Evolutionary conservation across 2,797 vertebrate genomes (phyloP).

Genomic region (Coccyzus lansbergi): DNA sequence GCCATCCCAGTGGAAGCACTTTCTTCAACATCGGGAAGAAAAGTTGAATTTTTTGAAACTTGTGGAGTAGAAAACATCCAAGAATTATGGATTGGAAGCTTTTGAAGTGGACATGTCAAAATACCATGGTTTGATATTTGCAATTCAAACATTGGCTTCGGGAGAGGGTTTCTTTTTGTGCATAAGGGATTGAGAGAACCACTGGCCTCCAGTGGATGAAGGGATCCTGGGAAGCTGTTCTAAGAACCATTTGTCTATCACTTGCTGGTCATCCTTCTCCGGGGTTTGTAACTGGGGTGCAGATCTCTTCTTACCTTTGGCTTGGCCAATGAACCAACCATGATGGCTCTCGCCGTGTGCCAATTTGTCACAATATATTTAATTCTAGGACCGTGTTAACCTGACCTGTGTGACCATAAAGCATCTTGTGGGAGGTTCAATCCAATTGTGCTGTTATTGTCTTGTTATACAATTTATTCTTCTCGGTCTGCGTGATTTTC

Average conservation of each 20-base stretch:
- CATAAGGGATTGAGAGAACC: neutral
- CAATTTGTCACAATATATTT: neutral
- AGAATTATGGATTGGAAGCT: neutral
- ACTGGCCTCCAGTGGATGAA: neutral
- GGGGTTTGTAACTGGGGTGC: neutral
- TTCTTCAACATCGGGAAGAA: neutral
- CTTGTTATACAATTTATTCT: neutral
- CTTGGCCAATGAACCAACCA: rapidly evolving
- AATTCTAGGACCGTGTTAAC: neutral
- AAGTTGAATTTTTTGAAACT: neutral
- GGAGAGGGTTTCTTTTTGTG: neutral
- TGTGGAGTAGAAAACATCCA: neutral
- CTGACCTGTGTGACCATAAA: neutral
- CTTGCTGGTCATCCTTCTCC: neutral
- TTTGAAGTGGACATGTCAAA: neutral
- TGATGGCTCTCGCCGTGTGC: rapidly evolving
- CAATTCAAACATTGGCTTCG: neutral
- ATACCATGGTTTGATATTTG: neutral
- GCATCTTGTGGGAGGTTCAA: neutral
- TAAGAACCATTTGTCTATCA: neutral
- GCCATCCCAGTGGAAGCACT: neutral
- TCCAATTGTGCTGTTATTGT: neutral
- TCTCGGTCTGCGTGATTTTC: neutral
- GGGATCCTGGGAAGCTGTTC: neutral
- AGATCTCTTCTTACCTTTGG: neutral